Conservation (phyloP, 2,797 vertebrate species). For the Synaphobranchus kaupii region DNA sequence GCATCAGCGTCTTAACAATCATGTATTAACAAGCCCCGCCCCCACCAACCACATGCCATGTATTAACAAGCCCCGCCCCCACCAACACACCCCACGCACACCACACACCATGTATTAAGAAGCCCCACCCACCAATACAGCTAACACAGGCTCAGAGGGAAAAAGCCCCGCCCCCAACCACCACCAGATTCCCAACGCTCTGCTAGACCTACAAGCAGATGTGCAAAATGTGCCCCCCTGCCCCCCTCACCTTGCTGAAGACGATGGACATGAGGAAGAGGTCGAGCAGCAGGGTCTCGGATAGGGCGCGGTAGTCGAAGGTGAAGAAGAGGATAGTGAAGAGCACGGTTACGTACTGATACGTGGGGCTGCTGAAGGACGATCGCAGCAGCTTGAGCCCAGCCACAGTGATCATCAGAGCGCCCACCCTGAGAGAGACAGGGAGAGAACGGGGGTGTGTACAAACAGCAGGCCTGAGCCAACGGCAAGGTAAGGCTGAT, state of each 20-base stretch:
- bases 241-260: constrained; percentile 89
- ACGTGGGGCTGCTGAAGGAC: constrained; percentile 93
- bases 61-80: background rate
- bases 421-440: constrained; percentile 78
- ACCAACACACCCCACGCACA: background rate
- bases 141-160: background rate
- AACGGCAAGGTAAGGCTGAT: background rate
- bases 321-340: constrained; percentile 98
- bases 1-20: background rate
- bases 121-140: background rate
- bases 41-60: no score
- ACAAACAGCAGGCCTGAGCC: background rate
- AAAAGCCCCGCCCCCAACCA: background rate
- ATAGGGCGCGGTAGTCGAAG: constrained; percentile 92
- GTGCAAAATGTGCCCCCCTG: background rate
- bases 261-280: constrained; percentile 98
- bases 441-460: background rate
- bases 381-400: constrained; percentile 96
- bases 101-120: background rate
- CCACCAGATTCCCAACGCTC: background rate
- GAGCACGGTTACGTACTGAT: constrained; percentile 93
- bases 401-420: constrained; percentile 94
- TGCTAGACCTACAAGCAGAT: background rate
- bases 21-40: background rate
- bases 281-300: constrained; percentile 95